phyloP scores from a whole-genome alignment of 2,888 invertebrate genomes.

The Crematogaster levior region DNA sequence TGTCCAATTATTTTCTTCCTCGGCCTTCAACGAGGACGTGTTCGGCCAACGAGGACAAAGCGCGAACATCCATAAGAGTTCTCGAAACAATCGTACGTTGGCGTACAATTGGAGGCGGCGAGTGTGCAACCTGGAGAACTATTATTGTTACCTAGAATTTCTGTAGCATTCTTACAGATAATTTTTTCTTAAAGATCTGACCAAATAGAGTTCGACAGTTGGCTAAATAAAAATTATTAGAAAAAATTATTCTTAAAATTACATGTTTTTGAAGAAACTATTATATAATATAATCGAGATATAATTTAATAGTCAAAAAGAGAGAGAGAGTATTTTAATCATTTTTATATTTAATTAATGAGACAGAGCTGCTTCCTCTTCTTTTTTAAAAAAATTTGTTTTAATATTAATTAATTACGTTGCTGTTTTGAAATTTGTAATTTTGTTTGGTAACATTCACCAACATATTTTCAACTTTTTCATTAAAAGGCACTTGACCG shows the following conservation, averaged over 20 bases:
- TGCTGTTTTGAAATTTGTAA: background rate
- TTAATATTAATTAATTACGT: background rate
- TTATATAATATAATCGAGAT: background rate
- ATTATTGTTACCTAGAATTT: constrained; percentile 35
- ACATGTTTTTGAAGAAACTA: background rate
- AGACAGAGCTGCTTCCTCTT: too few species aligned
- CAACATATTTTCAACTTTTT: background rate
- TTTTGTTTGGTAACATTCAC: background rate
- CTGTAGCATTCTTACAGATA: background rate
- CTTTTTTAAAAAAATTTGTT: background rate
- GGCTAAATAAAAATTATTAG: background rate
- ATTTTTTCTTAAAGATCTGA: background rate
- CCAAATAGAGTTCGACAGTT: background rate
- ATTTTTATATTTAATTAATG: background rate
- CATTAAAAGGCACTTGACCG: background rate
- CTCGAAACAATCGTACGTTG: constrained; percentile 43
- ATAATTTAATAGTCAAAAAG: background rate
- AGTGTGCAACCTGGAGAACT: constrained; percentile 35
- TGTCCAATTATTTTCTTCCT: constrained; percentile 78
- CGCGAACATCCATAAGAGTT: constrained; percentile 41
- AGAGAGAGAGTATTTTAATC: background rate
- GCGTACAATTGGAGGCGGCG: constrained; percentile 19
- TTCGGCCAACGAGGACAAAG: constrained; percentile 35
- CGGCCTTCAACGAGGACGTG: constrained; percentile 32
- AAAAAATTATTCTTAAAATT: constrained; percentile 10